Conservation (phyloP, 2,797 vertebrate species). For the Potorous gilbertii region DNA sequence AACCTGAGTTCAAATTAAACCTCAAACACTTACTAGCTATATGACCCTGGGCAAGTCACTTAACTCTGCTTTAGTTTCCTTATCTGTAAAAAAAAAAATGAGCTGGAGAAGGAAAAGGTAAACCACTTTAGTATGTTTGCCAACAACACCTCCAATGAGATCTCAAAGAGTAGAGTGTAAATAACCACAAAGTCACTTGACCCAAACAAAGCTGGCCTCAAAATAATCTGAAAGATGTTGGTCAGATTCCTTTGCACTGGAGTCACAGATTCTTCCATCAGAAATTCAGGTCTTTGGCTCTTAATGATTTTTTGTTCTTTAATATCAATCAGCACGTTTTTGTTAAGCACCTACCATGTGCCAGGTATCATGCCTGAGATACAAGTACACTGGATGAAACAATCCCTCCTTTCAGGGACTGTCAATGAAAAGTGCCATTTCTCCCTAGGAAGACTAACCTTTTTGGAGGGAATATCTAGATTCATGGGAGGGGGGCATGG, state of each 20-base stretch:
- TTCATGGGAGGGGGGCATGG: background rate
- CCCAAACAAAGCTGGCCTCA: background rate
- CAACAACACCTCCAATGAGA: background rate
- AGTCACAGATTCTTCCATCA: background rate
- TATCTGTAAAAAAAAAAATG: background rate
- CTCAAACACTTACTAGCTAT: background rate
- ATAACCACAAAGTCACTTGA: background rate
- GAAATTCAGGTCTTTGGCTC: background rate
- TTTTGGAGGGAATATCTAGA: background rate
- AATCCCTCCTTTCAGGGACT: background rate
- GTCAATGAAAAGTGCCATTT: background rate
- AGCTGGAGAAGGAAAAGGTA: background rate
- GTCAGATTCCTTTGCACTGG: background rate
- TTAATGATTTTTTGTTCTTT: background rate
- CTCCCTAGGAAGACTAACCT: background rate
- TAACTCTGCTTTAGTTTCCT: background rate
- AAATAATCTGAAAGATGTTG: background rate
- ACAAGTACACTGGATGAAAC: background rate
- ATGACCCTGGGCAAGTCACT: background rate
- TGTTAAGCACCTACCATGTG: background rate
- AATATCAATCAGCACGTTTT: background rate
- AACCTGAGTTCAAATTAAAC: background rate
- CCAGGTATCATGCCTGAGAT: background rate
- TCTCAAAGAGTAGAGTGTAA: background rate
- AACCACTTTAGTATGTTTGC: background rate